Conservation (phyloP, 2,113 vertebrate species). For the Actenoides hombroni region DNA sequence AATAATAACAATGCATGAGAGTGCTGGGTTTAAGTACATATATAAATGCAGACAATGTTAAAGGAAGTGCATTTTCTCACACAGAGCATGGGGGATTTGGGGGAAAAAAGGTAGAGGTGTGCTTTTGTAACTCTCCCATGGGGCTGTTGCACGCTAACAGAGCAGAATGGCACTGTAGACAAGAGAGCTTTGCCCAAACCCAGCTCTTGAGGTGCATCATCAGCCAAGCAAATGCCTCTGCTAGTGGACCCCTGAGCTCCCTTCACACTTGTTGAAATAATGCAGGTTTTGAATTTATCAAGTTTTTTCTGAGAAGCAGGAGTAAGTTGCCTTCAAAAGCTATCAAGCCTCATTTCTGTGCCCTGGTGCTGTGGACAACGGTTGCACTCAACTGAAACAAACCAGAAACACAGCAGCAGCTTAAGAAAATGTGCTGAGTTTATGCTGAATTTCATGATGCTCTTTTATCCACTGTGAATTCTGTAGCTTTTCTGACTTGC, state of each 20-base stretch:
- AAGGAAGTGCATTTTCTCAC: not conserved
- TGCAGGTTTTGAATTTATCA: not conserved
- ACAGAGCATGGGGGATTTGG: not conserved
- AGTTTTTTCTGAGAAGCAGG: not conserved
- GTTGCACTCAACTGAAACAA: constrained; percentile 13
- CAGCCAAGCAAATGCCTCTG: not conserved
- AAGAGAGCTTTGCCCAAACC: not conserved
- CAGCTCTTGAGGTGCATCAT: not conserved
- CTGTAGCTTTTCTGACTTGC: constrained; percentile 17
- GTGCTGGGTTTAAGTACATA: not conserved
- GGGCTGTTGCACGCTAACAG: not conserved
- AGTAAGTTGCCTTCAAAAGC: constrained; percentile 37
- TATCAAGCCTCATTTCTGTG: not conserved
- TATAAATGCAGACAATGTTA: not conserved
- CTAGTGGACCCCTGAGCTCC: not conserved
- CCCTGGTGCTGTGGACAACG: not conserved
- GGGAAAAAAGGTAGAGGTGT: not conserved
- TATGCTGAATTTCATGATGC: constrained; percentile 12
- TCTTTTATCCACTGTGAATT: constrained; percentile 65
- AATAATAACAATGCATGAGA: not conserved
- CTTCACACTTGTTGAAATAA: not conserved
- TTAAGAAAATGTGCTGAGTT: constrained; percentile 9
- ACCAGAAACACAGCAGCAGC: not conserved
- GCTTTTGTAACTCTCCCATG: accelerated
- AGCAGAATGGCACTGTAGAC: not conserved